Base-by-base conservation (phyloP, 2,113 vertebrate species). In the Phalacrocorax aristotelis region DNA sequence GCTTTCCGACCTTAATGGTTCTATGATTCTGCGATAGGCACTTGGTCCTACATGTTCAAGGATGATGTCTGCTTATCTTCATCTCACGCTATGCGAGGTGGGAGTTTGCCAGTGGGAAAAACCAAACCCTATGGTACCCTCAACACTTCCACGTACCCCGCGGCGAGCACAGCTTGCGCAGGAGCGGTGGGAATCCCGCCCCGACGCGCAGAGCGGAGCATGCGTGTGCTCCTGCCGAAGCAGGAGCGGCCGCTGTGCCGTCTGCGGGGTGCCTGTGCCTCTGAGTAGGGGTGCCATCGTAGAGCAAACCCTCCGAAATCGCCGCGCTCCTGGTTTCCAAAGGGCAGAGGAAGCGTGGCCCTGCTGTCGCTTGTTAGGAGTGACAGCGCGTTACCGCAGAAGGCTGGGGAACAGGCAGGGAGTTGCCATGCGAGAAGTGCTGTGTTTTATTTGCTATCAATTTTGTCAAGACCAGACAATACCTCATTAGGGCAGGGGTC, bases 31-130 rank as follows among this genome's bases (percentile, higher is more conserved):
- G 15, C 3, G 2, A 12, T 4, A 19, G 52, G 15, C 51, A 7
- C 52, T 9, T 5, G 27, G 49, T 34, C 22, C 36, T 9, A 1
- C 2, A 0, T 7, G 32, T 4, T 38, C 0, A 0, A 55, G 70
- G 64, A 1, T 9, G 78, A 3, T 1, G 32, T 10, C 54, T 21
- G 52, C 42, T 66, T 2, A 0, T 7, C 52, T 65, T 4, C n/a
- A 52, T 19, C 36, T 10, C 0, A 1, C 3, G 10, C 15, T 7
- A 0, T 3, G 17, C 4, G 60, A 54, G 66, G 27, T n/a, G 16
- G 38, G 66, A 27, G n/a, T 48, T 68, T 48, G 22, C 26, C 25
- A 2, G 12, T 10, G 42, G 16, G 27, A 25, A 38, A 52, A 57
- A 2, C 26, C 77, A 52, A 65, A 27, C 27, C 26, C 49, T 23